Percentiles rank a stretch among this genome's conserved stretches.
These are phyloP conservation scores for Helleia helle DNA, from an alignment of 2,888 invertebrate genomes.

Conservation along the genomic window DNA sequence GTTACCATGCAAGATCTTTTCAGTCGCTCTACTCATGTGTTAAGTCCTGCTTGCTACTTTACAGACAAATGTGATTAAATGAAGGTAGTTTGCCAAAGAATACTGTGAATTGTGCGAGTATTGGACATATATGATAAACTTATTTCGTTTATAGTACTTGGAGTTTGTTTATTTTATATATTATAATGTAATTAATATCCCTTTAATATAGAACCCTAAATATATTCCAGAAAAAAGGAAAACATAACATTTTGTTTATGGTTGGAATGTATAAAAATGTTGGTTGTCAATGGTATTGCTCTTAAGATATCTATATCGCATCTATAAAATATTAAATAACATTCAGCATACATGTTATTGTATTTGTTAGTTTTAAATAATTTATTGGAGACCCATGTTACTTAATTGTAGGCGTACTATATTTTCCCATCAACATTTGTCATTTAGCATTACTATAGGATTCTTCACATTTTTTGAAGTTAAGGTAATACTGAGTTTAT, in stretches of 20 bases:
- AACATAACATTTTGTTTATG: no score
- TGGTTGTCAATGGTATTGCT: no score
- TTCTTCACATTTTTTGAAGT: conserved; percentile 23
- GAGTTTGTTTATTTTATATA: conserved; percentile 16
- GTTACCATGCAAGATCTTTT: background rate
- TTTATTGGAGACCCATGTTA: conserved; percentile 35
- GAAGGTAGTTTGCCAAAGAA: conserved; percentile 7
- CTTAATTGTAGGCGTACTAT: conserved; percentile 41
- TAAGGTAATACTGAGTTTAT: conserved; percentile 44
- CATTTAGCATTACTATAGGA: conserved; percentile 14
- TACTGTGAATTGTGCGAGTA: background rate
- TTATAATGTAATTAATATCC: no score
- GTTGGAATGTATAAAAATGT: no score
- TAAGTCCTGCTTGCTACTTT: background rate
- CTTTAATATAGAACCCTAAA: no score
- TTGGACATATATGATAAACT: background rate
- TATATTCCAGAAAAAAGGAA: no score
- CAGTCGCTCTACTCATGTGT: no score
- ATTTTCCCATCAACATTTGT: conserved; percentile 13
- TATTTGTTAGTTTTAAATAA: conserved; percentile 21
- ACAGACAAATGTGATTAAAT: background rate
- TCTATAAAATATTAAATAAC: no score
- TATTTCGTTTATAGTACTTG: background rate
- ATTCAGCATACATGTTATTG: no score
- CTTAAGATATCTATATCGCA: no score